These are phyloP conservation scores for Hipposideros larvatus DNA, from an alignment of 2,797 vertebrate genomes.

Conservation along the genomic window DNA sequence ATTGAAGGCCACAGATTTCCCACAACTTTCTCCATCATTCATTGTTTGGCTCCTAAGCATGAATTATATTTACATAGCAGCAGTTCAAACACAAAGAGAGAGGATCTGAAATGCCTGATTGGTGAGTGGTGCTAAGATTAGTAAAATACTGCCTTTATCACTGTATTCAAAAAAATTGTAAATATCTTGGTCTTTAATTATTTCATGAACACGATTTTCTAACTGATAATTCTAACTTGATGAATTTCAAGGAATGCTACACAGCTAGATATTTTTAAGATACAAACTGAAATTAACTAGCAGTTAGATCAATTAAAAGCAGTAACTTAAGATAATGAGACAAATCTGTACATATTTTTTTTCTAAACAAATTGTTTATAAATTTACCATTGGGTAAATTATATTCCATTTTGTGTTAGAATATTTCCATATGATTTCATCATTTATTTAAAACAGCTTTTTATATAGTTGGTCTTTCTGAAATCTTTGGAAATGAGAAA, in stretches of 20 bases:
- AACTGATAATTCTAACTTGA: neutral
- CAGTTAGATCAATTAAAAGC: neutral
- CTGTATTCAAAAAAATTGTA: neutral
- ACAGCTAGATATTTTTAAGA: neutral
- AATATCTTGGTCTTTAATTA: neutral
- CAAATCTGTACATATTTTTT: neutral
- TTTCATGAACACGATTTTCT: neutral
- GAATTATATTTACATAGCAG: neutral
- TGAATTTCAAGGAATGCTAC: slow-evolving; percentile 2
- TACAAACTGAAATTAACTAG: neutral
- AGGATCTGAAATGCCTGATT: neutral
- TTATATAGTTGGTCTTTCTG: neutral
- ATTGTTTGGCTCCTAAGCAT: neutral
- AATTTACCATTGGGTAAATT: neutral
- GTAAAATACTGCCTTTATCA: neutral
- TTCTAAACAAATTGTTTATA: neutral
- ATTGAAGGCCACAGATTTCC: neutral
- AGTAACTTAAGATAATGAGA: neutral
- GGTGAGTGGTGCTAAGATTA: neutral
- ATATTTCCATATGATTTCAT: neutral
- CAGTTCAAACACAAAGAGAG: neutral
- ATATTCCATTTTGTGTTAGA: slow-evolving; percentile 3
- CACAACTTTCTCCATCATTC: neutral
- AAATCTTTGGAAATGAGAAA: neutral
- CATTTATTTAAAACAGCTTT: slow-evolving; percentile 6